Conservation (phyloP, 2,888 invertebrate species). For the Cataglyphis livida region DNA sequence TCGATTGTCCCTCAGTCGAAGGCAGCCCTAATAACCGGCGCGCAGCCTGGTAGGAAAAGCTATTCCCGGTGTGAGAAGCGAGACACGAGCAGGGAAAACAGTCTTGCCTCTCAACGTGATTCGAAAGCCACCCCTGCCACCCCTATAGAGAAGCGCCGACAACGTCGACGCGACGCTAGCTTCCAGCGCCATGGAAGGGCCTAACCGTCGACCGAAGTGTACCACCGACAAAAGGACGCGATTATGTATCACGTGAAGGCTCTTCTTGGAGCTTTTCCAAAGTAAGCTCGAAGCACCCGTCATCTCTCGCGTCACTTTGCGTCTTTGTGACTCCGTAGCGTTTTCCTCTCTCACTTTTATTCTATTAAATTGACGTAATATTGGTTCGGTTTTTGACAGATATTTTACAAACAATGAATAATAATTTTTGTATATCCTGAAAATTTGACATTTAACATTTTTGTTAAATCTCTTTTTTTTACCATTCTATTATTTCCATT, state of each 20-base stretch:
- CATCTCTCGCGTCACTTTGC: conserved; percentile 14
- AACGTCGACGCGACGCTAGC: conserved; percentile 50
- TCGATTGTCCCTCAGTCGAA: conserved; percentile 81
- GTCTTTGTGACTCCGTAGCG: neutral
- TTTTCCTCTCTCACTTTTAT: neutral
- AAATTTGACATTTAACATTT: neutral
- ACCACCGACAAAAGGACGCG: conserved; percentile 73
- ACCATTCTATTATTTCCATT: neutral
- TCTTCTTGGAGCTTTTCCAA: neutral
- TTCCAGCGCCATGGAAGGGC: conserved; percentile 72
- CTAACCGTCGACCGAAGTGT: conserved; percentile 80
- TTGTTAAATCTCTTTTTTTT: neutral
- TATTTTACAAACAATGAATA: neutral
- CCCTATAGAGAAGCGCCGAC: conserved; percentile 73
- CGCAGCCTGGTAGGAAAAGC: conserved; percentile 77
- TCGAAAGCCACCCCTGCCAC: conserved; percentile 75
- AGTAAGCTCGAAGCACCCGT: neutral
- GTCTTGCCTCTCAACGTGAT: conserved; percentile 62
- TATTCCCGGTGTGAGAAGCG: conserved; percentile 72
- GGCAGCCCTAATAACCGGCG: conserved; percentile 82
- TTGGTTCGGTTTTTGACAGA: neutral
- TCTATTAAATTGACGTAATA: neutral
- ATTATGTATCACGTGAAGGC: conserved; percentile 57
- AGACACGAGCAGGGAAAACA: conserved; percentile 72
- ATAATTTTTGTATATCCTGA: neutral